Percentiles rank a stretch among this genome's conserved stretches.
Conservation (phyloP, 2,888 invertebrate species). For the Dynastes tityus region DNA sequence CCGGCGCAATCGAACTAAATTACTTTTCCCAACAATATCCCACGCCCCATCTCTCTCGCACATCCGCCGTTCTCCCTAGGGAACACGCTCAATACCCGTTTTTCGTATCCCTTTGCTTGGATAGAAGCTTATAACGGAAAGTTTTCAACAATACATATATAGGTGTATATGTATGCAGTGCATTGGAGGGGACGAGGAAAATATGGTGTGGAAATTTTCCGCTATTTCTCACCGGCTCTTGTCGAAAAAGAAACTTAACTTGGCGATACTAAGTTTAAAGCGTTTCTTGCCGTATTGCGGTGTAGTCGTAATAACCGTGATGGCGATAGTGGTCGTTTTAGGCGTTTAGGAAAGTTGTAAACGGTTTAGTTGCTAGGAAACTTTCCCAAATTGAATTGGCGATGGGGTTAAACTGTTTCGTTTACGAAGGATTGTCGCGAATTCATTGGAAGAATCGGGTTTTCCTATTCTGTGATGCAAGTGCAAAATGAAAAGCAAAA, state of each 20-base stretch:
- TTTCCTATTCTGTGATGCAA: no score
- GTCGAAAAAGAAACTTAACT: neutral
- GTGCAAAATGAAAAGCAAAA: no score
- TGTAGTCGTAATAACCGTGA: conserved; percentile 1
- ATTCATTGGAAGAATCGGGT: no score
- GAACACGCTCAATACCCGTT: no score
- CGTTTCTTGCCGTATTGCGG: conserved; percentile 7
- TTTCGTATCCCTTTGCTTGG: no score
- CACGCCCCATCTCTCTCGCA: no score
- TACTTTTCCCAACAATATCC: no score
- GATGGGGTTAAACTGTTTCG: neutral
- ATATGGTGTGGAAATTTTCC: neutral
- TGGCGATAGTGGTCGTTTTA: neutral
- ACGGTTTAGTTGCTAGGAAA: conserved; percentile 3
- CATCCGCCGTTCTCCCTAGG: no score
- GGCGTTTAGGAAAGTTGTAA: conserved; percentile 2
- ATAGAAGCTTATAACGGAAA: no score
- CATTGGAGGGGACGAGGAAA: neutral
- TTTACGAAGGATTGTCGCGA: no score
- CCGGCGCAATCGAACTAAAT: conserved; percentile 1
- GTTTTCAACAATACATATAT: no score
- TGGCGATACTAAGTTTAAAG: neutral
- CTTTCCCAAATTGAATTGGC: neutral
- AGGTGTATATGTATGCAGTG: no score
- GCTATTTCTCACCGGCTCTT: neutral